These are phyloP conservation scores for Acleris literana DNA, from an alignment of 2,888 invertebrate genomes.

Conservation along the genomic window DNA sequence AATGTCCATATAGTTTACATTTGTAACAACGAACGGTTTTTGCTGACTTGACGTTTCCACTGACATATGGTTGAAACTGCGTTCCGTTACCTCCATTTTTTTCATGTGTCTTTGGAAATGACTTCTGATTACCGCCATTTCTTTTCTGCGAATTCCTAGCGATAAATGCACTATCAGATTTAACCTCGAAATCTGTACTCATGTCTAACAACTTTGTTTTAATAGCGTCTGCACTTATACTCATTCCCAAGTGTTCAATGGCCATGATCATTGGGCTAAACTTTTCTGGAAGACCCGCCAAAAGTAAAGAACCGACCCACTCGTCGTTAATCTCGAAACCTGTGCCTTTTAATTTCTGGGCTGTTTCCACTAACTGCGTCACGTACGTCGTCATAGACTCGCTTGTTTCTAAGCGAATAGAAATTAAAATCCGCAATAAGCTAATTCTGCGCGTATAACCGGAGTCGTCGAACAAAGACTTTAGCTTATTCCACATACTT, in stretches of 20 bases:
- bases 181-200: constrained; percentile 18
- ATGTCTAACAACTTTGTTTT: too few species aligned
- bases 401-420: too few species aligned
- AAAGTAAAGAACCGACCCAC: constrained; percentile 11
- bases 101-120: too few species aligned
- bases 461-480: constrained; percentile 27
- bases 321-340: constrained; percentile 10
- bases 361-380: not conserved
- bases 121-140: not conserved
- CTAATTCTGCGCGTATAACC: not conserved
- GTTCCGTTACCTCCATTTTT: constrained; percentile 15
- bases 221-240: too few species aligned
- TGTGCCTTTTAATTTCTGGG: constrained; percentile 21
- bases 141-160: constrained; percentile 14
- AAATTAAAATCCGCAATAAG: too few species aligned
- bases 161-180: constrained; percentile 19
- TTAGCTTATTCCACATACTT: constrained; percentile 6
- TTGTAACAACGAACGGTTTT: constrained; percentile 6
- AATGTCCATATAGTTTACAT: constrained; percentile 17
- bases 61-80: not conserved
- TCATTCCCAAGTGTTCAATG: too few species aligned
- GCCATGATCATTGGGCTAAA: too few species aligned
- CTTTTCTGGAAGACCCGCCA: constrained; percentile 29
- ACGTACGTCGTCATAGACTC: constrained; percentile 12
- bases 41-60: not conserved